Evolutionary conservation across 2,797 vertebrate genomes (phyloP).

Genomic region (Ispidina lecontei): DNA sequence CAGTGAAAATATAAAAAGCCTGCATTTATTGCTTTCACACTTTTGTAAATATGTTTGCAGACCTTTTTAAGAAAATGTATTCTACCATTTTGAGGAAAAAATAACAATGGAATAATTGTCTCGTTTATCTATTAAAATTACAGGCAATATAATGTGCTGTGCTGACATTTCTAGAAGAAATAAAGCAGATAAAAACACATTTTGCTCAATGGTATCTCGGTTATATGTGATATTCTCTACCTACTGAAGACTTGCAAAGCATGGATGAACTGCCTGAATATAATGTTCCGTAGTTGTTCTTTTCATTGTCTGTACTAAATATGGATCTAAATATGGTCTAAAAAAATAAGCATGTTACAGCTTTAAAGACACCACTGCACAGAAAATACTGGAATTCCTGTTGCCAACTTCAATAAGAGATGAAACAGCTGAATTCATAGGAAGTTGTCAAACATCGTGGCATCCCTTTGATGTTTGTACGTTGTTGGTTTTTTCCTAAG

Average conservation of each 20-base stretch:
- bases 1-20: conserved; percentile 35
- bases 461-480: conserved; percentile 55
- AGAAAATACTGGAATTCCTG: conserved; percentile 43
- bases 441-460: conserved; percentile 46
- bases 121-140: conserved; percentile 51
- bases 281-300: not conserved
- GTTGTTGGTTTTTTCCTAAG: conserved; percentile 11
- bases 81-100: conserved; percentile 54
- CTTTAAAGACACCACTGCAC: conserved; percentile 34
- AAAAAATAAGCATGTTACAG: not conserved
- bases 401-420: conserved; percentile 38
- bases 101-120: conserved; percentile 31
- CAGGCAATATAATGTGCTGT: conserved; percentile 65
- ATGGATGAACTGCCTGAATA: not conserved
- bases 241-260: not conserved
- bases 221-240: not conserved
- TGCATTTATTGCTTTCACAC: conserved; percentile 46
- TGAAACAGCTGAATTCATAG: conserved; percentile 40
- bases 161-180: conserved; percentile 66
- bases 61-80: conserved; percentile 63
- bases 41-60: conserved; percentile 68
- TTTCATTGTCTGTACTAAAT: not conserved
- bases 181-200: conserved; percentile 45
- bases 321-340: not conserved
- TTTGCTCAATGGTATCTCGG: conserved; percentile 54